Conservation (phyloP, 2,888 invertebrate species). For the Muschampia plurimacula region DNA sequence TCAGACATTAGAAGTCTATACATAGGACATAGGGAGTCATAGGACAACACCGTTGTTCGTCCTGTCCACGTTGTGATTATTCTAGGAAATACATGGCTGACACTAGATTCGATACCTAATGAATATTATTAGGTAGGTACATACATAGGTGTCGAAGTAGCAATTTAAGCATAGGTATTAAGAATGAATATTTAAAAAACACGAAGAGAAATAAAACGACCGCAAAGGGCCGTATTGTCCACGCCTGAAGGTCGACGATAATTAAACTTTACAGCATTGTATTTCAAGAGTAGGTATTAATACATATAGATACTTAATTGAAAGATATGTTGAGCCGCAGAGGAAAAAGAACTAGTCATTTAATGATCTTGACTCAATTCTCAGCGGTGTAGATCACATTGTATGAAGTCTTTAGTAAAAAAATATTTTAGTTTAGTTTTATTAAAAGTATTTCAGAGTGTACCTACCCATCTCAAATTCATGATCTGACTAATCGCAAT, state of each 20-base stretch:
- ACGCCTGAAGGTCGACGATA: too few relatives aligned
- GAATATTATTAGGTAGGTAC: background rate
- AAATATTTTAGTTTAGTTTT: too few relatives aligned
- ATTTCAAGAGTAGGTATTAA: too few relatives aligned
- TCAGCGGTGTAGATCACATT: constrained; percentile 5
- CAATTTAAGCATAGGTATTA: background rate
- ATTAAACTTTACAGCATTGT: too few relatives aligned
- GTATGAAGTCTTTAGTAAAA: background rate
- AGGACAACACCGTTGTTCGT: background rate
- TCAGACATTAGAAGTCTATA: background rate
- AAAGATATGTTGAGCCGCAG: background rate
- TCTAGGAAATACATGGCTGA: background rate
- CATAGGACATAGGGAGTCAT: too few relatives aligned
- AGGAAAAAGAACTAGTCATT: constrained; percentile 14
- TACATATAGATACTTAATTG: background rate
- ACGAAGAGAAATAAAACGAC: too few relatives aligned
- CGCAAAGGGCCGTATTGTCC: too few relatives aligned
- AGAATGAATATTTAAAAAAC: background rate
- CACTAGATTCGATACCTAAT: background rate
- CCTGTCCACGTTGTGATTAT: background rate
- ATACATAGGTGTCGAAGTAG: background rate
- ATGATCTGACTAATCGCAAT: too few relatives aligned
- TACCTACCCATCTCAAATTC: background rate
- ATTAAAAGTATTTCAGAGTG: background rate
- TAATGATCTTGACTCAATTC: constrained; percentile 25